Evolutionary conservation across 1,140 invertebrate species (phyloP), one percentile per base, ranked within the genome.

Genomic region (Ostrea denselamellosa): DNA sequence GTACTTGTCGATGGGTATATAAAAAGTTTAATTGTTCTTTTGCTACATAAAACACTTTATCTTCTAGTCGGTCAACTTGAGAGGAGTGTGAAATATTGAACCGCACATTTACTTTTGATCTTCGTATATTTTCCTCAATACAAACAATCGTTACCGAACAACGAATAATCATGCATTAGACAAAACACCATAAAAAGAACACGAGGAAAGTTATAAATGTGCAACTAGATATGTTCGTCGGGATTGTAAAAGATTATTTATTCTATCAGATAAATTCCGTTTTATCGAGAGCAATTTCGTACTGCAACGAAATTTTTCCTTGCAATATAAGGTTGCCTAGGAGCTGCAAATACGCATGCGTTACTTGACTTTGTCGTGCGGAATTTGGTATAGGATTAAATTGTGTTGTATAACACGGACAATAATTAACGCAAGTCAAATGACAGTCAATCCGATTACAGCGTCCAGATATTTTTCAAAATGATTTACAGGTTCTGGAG

Each of bases 1-100:
- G 28, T 25, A 14, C 68, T 77, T 77, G 28, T 25, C 22, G 8
- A 10, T 77, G 68, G 25, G 12, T 25, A 34, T 28, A 77, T 77
- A 77, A 77, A 77, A 77, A 12, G 58, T 77, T 77, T 77, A 77
- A 77, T 77, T 77, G 68, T 77, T 77, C 68, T 8, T 77, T 77
- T 77, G 17, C 22, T 28, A 9, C 25, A 34, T 12, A 77, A 12
- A 34, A 34, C 14, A 77, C 25, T 77, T 77, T 77, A 77, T 28
- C 25, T 25, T 25, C 25, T 28, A 34, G 25, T 25, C 25, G 28
- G 68, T 7, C 28, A 77, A 34, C 14, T 77, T 77, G 10, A 22
- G 68, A 77, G 25, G 28, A 25, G 28, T 25, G 12, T 77, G 68
- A 77, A 77, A 28, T 77, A 77, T 77, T 34, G 28, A 28, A 77